Evolutionary conservation across 2,797 vertebrate genomes (phyloP), one percentile per base, ranked within the genome.

Genomic region (Amphiprion clarkii): DNA sequence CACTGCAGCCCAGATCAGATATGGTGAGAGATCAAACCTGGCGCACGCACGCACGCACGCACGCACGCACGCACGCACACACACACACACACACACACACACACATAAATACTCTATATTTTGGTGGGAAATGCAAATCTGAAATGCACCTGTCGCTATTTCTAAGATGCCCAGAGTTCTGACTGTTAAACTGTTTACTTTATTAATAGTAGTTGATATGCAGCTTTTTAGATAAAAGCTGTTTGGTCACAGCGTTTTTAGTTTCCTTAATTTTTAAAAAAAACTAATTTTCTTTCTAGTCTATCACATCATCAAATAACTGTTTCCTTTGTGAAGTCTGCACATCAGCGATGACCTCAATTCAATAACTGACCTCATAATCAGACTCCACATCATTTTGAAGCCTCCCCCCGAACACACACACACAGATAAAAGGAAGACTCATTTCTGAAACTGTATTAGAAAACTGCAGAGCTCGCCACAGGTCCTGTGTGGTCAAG

Each of bases 1-100:
- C n/a, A 96, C 94, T 27, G 82, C 95, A 73, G 96, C 89, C 76
- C 97, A 98, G 90, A 96, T 98, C 91, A 96, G 95, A 96, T 97
- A 98, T 42, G 96, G 97, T 99, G 67, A 88, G 90, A 77, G 44
- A 63, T 55, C 2, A 13, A 39, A 44, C 25, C 36, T 21, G 2
- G 12, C 48, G 12, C 17, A 33, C 25, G 7, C 33, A 36, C 25
- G 12, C 17, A 33, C 25, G 7, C 33, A 36, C 25, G 12, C 17
- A 33, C 25, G 7, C 33, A 36, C 25, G 12, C 17, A 33, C 25
- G 7, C 33, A 36, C 25, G 12, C 17, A 33, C 25, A 10, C 33
- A 36, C 25, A 16, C 17, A 33, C 25, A 10, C 33, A 11, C 48
- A 8, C 58, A 33, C 48, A 29, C 25, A 10, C 17, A 33, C 25